phyloP scores from a whole-genome alignment of 2,113 vertebrate genomes.

The Macaca nemestrina region DNA sequence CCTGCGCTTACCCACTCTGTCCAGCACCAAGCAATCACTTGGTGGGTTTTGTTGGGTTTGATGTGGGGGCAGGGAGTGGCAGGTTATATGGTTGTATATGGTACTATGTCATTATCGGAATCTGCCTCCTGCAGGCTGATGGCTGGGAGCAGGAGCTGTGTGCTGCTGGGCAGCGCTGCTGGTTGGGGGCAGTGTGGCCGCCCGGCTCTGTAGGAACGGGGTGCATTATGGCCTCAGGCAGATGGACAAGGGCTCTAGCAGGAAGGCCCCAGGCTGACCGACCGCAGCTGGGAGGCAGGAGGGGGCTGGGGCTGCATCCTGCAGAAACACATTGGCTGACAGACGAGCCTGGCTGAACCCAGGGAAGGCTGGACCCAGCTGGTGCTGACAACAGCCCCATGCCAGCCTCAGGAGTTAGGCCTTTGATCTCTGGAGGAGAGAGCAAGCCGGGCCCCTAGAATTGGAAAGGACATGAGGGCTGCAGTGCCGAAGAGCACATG shows the following conservation, averaged over 20 bases:
- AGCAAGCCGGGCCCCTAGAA: background rate
- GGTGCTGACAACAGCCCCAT: background rate
- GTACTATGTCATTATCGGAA: background rate
- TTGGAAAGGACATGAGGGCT: background rate
- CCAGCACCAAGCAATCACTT: background rate
- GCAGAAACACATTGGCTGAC: background rate
- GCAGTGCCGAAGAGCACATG: background rate
- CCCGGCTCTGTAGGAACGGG: background rate
- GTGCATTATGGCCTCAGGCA: background rate
- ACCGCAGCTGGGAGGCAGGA: background rate
- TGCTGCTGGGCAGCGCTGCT: background rate
- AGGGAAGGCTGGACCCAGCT: background rate
- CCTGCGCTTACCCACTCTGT: too few relatives aligned
- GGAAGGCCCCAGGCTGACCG: background rate
- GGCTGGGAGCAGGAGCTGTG: accelerated
- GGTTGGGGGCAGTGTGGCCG: too few relatives aligned
- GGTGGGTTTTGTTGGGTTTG: background rate
- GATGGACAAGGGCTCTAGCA: background rate
- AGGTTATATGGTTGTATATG: background rate
- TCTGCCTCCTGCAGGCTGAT: background rate
- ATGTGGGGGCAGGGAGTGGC: background rate
- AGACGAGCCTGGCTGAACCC: background rate
- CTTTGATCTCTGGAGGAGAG: background rate
- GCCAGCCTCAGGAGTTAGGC: background rate
- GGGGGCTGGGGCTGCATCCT: background rate